Evolutionary conservation across 2,888 invertebrate species (phyloP).

Genomic region (Eucera pruinosa): DNA sequence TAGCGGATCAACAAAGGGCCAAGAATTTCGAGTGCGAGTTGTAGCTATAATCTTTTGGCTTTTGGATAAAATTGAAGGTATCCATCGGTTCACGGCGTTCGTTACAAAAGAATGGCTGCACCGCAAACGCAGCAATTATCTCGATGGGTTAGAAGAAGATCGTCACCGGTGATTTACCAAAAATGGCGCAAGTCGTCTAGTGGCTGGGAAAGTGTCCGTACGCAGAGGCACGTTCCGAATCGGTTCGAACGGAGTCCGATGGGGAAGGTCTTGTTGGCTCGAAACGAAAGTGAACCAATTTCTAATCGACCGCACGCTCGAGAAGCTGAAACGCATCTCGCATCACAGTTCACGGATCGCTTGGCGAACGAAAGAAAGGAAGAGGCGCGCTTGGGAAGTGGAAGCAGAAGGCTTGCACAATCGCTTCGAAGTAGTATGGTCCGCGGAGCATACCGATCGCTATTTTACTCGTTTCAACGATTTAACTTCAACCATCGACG

Average conservation of each 20-base stretch:
- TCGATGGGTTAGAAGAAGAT: not conserved
- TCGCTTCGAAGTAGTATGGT: too few species aligned
- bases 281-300: conserved; percentile 68
- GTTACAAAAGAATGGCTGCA: too few species aligned
- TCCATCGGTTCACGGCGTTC: not conserved
- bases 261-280: conserved; percentile 6
- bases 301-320: conserved; percentile 59
- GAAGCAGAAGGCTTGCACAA: conserved; percentile 12
- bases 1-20: too few species aligned
- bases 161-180: conserved; percentile 4
- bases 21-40: too few species aligned
- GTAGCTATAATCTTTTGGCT: too few species aligned
- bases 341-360: conserved; percentile 52
- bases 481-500: too few species aligned
- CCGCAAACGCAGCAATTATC: not conserved
- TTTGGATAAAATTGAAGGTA: too few species aligned
- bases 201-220: conserved; percentile 44
- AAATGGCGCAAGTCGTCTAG: conserved; percentile 30
- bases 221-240: conserved; percentile 41
- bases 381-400: conserved; percentile 6
- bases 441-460: too few species aligned
- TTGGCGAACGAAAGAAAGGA: conserved; percentile 7
- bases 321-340: conserved; percentile 45
- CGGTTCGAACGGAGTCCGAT: conserved; percentile 2
- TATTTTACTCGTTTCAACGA: too few species aligned